Base-by-base conservation (phyloP, 2,888 invertebrate species). In the Drosophila percnosoma region DNA sequence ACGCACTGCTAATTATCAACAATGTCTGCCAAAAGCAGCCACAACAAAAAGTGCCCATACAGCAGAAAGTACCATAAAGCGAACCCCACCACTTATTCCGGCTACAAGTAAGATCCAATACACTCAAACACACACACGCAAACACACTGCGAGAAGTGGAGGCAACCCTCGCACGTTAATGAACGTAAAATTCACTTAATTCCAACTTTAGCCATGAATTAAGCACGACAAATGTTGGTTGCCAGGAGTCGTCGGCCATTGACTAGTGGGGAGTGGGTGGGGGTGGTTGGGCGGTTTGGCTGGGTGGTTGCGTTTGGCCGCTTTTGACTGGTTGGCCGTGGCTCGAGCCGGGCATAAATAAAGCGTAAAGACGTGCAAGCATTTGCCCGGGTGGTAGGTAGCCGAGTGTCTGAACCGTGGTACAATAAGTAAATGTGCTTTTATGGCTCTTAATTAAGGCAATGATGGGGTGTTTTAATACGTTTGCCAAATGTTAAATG, bases 401-500 rank as follows among this genome's bases (percentile, higher is more conserved):
- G 57, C 21, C 42, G 29, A 55, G 54, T 57, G 57, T 57, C 57
- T 40, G 57, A 42, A 21, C 55, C 49, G 64, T 48, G 48, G 15
- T 77, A 91, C 91, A 91, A 90, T 91, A 90, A 90, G 91, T 91
- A 92, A 92, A 92, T 92, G 92, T 90, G 90, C 90, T 92, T 91
- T 92, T 91, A 92, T 92, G 91, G 92, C 91, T 92, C 92, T 92
- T 92, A 92, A 92, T 92, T 92, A 92, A 92, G 92, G 92, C 92
- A 89, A 91, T 92, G 92, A 92, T 92, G 91, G 92, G 92, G 92
- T 91, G 92, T 91, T 92, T 91, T 92, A 92, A 92, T 92, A 92
- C 92, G 91, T 92, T 92, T 91, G 90, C 88, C 89, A 90, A 91
- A 91, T 91, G 87, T 90, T 92, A 88, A 91, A 91, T 90, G 91